Base-by-base conservation (phyloP, 1,140 invertebrate genomes). In the Brachionus asplanchnoidis region DNA sequence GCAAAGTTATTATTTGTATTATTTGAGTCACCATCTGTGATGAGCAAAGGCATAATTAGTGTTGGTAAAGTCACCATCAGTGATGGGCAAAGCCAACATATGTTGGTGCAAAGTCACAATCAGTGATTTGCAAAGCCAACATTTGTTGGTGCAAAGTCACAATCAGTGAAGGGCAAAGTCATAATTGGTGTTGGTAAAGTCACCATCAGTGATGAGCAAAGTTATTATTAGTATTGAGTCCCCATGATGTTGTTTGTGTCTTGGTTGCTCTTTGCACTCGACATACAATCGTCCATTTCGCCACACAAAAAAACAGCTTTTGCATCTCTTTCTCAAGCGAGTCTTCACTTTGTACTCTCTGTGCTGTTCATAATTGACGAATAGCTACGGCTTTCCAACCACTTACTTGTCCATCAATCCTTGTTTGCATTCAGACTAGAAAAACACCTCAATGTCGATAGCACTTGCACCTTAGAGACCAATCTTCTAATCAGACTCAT, bases 301-400 rank as follows among this genome's bases (percentile, higher is more conserved):
- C 53, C 91, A 89, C 12, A 94, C 92, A 87, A 94, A 92, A 86
- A 93, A 94, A 87, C 94, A 95, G 86, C 93, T 92, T 88, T 93
- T 93, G 87, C 94, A 95, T 40, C 94, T 90, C 68, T 91, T 89
- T 86, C 91, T 91, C 23, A 94, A 87, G 14, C 88, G 86, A 9
- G 91, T 92, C 87, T 91, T 92, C 6, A 92, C 89, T 89, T 93
- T 93, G 85, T 87, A 87, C 36, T 42, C 77, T 75, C 86, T 80
- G 32, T 9, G 17, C 53, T 82, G 79, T 36, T 66, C 36, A 9
- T 65, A 65, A 82, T 82, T 82, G 12, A 80, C 14, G 5, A 56
- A 17, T n/a, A 78, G 5, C 5, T 9, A 1, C 44, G 28, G 40
- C 28, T 20, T 78, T 26, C 9, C 23, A n/a, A 5, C 0, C 17